Evolutionary conservation across 1,140 invertebrate genomes (phyloP).

Genomic region (Coenobita brevimanus): DNA sequence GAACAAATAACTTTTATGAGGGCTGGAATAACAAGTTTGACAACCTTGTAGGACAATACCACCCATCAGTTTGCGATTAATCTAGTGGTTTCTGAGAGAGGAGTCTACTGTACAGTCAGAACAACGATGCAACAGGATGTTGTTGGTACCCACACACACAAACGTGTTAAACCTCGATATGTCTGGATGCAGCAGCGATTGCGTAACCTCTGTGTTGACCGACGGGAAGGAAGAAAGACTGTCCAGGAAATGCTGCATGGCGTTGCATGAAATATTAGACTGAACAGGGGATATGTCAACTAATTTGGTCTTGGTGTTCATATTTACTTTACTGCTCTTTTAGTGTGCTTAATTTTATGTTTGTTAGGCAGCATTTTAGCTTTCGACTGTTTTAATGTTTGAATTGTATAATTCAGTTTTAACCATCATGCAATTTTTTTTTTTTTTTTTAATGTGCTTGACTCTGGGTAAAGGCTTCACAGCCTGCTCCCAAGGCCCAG

Average conservation of each 20-base stretch:
- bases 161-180: not conserved
- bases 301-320: not conserved
- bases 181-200: too few relatives aligned
- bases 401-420: too few relatives aligned
- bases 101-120: constrained; percentile 19
- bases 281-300: not conserved
- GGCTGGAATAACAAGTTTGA: constrained; percentile 30
- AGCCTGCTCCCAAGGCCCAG: too few relatives aligned
- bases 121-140: constrained; percentile 27
- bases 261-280: not conserved
- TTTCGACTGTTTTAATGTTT: too few relatives aligned
- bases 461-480: too few relatives aligned
- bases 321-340: too few relatives aligned
- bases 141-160: constrained; percentile 11
- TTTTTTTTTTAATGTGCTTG: not conserved
- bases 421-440: not conserved
- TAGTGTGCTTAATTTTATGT: not conserved
- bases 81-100: constrained; percentile 19
- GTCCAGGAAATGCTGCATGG: too few relatives aligned
- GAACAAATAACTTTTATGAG: constrained; percentile 22
- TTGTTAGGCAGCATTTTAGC: not conserved
- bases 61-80: constrained; percentile 35
- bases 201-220: constrained; percentile 5
- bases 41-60: constrained; percentile 24
- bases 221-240: not conserved